Percentiles rank a stretch among this genome's conserved stretches.
Evolutionary conservation across 1,140 invertebrate genomes (phyloP).

Genomic region (Lepidostoma basale): DNA sequence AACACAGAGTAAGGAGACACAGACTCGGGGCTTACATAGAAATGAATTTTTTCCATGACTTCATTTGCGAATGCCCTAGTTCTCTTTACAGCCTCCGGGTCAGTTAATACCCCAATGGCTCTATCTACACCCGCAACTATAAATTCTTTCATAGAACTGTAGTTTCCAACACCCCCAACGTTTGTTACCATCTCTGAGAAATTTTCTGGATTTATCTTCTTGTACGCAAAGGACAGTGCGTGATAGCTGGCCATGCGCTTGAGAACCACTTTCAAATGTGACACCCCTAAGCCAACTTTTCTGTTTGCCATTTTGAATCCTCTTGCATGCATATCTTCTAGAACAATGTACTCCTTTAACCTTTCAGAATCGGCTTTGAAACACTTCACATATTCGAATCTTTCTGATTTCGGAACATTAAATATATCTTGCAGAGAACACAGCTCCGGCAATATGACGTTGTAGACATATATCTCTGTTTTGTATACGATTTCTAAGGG

Average conservation of each 20-base stretch:
- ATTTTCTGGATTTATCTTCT: constrained; percentile 15
- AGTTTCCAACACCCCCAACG: background rate
- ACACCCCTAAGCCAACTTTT: constrained; percentile 56
- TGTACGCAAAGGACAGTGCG: constrained; percentile 50
- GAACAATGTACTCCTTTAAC: constrained; percentile 53
- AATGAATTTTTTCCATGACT: background rate
- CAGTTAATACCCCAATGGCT: constrained; percentile 20
- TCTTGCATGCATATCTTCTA: constrained; percentile 61
- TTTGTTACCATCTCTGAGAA: constrained; percentile 9
- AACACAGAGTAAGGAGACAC: constrained; percentile 55
- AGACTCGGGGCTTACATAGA: constrained; percentile 5
- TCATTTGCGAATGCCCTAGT: background rate
- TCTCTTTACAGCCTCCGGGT: constrained; percentile 10
- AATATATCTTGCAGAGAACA: constrained; percentile 19
- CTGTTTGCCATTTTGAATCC: constrained; percentile 64
- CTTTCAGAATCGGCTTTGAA: constrained; percentile 47
- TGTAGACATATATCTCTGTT: constrained; percentile 34
- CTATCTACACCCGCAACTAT: constrained; percentile 10
- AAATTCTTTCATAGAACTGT: background rate
- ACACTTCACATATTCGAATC: constrained; percentile 47
- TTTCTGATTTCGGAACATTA: constrained; percentile 29
- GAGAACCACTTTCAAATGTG: constrained; percentile 57
- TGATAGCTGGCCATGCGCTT: constrained; percentile 63
- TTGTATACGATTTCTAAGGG: constrained; percentile 26
- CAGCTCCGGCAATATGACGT: constrained; percentile 22